Evolutionary conservation across 2,113 vertebrate genomes (phyloP).

Genomic region (Odontesthes bonariensis): DNA sequence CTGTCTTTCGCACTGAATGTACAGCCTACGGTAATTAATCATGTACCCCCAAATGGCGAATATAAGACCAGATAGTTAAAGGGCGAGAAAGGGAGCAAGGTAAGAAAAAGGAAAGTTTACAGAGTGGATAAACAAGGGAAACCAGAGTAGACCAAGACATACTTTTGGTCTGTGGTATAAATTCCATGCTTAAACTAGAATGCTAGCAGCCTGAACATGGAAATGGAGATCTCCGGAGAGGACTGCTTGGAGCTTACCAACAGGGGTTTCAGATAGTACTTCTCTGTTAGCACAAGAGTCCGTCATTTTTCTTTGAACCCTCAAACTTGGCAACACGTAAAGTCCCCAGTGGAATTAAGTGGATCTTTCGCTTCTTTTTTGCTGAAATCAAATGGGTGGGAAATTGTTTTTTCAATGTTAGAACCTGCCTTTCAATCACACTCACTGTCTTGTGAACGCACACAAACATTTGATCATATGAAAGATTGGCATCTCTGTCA

Average conservation of each 20-base stretch:
- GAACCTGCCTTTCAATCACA: slow-evolving; percentile 6
- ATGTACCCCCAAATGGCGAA: not conserved
- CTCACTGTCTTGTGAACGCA: not conserved
- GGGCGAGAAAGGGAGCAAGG: not conserved
- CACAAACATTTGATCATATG: slow-evolving; percentile 16
- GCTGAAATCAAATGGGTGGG: slow-evolving; percentile 6
- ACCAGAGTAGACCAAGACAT: slow-evolving; percentile 60
- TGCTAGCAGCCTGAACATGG: slow-evolving; percentile 50
- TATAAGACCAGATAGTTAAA: not conserved
- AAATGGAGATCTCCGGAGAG: slow-evolving; percentile 50
- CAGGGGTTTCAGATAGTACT: slow-evolving; percentile 35
- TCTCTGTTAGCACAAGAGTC: slow-evolving; percentile 34
- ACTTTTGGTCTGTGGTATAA: slow-evolving; percentile 65
- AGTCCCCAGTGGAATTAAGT: not conserved
- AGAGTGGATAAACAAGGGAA: slow-evolving; percentile 26
- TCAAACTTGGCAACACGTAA: slow-evolving; percentile 36
- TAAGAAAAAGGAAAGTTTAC: slow-evolving; percentile 40
- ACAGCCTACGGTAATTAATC: too few species aligned
- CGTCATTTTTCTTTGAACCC: slow-evolving; percentile 42
- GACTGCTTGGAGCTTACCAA: slow-evolving; percentile 28
- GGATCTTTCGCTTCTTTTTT: slow-evolving; percentile 10
- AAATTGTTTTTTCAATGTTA: slow-evolving; percentile 15
- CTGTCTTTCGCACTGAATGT: not conserved
- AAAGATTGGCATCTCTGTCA: slow-evolving; percentile 34
- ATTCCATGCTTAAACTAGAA: slow-evolving; percentile 52